Evolutionary conservation across 1,140 invertebrate genomes (phyloP).

Genomic region (Acromyrmex echinatior): DNA sequence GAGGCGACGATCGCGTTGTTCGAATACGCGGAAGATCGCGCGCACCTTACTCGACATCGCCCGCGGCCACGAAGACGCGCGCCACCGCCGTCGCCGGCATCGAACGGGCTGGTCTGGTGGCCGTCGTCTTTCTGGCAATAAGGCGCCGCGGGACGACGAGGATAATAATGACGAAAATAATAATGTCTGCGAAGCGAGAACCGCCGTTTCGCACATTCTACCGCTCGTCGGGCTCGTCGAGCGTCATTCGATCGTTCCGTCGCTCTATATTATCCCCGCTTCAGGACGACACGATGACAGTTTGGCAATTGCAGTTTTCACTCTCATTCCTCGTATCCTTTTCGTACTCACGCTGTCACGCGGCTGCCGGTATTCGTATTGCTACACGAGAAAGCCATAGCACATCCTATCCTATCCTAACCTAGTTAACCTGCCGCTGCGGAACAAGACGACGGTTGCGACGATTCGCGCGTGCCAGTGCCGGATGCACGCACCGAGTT

Average conservation of each 20-base stretch:
- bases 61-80: not conserved
- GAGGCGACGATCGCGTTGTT: not conserved
- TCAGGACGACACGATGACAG: not conserved
- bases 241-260: not conserved
- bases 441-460: too few species aligned
- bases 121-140: not conserved
- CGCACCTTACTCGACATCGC: not conserved
- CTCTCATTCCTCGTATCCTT: not conserved
- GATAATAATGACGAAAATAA: not conserved
- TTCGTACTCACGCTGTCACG: constrained; percentile 31
- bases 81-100: not conserved
- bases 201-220: not conserved
- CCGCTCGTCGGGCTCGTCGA: not conserved
- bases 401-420: constrained; percentile 63
- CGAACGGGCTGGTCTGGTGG: not conserved
- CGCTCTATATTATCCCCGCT: not conserved
- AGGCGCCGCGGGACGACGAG: not conserved
- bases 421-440: constrained; percentile 68
- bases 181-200: too few species aligned
- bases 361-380: constrained; percentile 36
- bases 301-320: not conserved
- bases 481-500: not conserved
- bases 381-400: constrained; percentile 32
- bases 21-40: not conserved
- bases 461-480: constrained; percentile 10